Evolutionary conservation across 2,888 invertebrate species (phyloP).

Genomic region (Ctenicera cuprea): DNA sequence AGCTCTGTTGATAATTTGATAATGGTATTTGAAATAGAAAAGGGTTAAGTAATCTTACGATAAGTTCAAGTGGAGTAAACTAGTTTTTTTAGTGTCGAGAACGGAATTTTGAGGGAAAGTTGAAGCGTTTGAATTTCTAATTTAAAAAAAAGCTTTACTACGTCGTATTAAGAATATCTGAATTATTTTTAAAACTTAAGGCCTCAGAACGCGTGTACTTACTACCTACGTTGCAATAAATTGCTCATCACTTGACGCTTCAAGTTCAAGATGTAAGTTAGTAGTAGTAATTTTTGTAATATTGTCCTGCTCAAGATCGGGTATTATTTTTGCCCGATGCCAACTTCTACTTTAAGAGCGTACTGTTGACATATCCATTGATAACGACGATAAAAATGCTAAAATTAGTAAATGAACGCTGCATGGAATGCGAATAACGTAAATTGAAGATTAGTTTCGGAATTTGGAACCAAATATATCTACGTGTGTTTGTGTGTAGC

Average conservation of each 20-base stretch:
- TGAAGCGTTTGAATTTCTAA: not conserved
- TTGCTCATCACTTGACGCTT: constrained; percentile 16
- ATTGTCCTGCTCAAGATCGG: not conserved
- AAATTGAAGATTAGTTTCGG: constrained; percentile 6
- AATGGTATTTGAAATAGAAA: constrained; percentile 1
- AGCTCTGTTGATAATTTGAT: constrained; percentile 16
- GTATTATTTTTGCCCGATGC: not conserved
- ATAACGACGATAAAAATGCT: constrained; percentile 33
- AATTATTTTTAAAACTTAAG: constrained; percentile 19
- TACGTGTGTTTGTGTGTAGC: constrained; percentile 1
- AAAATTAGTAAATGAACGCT: constrained; percentile 16
- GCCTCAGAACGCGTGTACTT: constrained; percentile 1
- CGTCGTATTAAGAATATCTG: not conserved
- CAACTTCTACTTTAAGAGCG: constrained; percentile 1
- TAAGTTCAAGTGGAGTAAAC: not conserved
- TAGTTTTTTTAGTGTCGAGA: too few species aligned
- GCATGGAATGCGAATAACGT: constrained; percentile 16
- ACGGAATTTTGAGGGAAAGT: not conserved
- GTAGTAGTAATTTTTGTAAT: constrained; percentile 18
- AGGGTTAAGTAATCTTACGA: not conserved
- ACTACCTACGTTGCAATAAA: constrained; percentile 24
- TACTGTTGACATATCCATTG: constrained; percentile 28
- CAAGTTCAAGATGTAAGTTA: constrained; percentile 27
- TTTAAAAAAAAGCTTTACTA: constrained; percentile 3
- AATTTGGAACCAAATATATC: not conserved